Base-by-base conservation (phyloP, 2,113 vertebrate species). In the Danionella cerebrum region DNA sequence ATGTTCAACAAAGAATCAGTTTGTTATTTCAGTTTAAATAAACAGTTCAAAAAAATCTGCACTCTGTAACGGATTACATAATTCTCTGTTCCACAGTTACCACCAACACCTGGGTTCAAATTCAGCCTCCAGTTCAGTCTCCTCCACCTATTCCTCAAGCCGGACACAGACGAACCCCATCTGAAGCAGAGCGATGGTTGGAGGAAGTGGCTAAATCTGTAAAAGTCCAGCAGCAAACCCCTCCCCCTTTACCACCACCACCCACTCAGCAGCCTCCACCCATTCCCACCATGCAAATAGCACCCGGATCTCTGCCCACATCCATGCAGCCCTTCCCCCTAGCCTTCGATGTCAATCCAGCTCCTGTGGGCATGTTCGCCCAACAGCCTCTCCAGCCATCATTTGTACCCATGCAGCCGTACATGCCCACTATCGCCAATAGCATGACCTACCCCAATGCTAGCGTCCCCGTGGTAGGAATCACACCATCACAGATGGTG, bases 401-500 rank as follows among this genome's bases (percentile, higher is more conserved):
- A 0, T 94, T 91, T 1, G 72, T 90, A 58, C 87, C 91, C 48
- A 80, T 90, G 84, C 89, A 88, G 75, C 29, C 85, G 48, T 94
- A 93, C 75, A 83, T 84, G 63, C 88, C 92, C 0, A 83, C 86
- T 9, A 62, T 92, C 78, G 87, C 87, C 42, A 89, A 87, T 83
- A 87, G 86, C 59, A 87, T 90, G 84, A 85, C 90, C 18, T 93
- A 89, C 66, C 87, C 91, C 21, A 77, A 81, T 3, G 84, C 89
- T 74, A 91, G 84, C 1, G 88, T 93, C 25, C 93, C 93, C 0
- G 89, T 96, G 70, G 93, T 94, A 25, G 93, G 93, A 73, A 94
- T 96, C 80, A 96, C 93, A 0, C 93, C 93, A 4, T 96, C 93
- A 0, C 93, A 96, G 80, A 96, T 96, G 93, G 93, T 96, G 73